A percentile compares a stretch with the other conserved stretches of the same genome.
Conservation (phyloP, 2,797 vertebrate genomes). For the Cuniculus paca region DNA sequence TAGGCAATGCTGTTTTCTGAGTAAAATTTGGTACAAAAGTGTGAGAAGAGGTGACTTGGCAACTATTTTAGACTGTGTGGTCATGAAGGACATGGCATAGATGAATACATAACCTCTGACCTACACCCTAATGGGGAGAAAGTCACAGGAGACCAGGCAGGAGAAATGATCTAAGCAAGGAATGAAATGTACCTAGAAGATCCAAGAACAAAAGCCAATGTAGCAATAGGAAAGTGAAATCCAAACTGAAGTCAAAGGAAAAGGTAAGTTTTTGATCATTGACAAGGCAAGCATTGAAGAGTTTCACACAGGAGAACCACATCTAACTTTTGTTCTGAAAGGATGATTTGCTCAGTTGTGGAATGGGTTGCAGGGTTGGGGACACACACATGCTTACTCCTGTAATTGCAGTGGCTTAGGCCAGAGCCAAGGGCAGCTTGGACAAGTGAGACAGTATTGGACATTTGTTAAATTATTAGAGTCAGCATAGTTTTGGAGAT, state of each 20-base stretch:
- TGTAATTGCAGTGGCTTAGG: neutral
- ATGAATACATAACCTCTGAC: neutral
- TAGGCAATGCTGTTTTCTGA: neutral
- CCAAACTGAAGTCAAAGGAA: neutral
- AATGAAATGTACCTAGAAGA: fast-evolving
- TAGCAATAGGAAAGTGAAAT: neutral
- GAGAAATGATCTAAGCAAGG: neutral
- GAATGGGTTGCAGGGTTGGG: neutral
- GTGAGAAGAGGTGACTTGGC: neutral
- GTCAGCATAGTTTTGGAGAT: neutral
- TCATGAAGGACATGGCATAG: fast-evolving
- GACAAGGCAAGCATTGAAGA: neutral
- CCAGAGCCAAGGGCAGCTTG: neutral
- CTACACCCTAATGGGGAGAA: neutral
- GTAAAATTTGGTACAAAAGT: neutral
- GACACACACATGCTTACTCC: fast-evolving
- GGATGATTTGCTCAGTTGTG: neutral
- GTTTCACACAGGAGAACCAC: neutral
- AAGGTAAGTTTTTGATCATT: neutral
- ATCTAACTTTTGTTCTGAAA: neutral
- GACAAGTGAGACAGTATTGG: fast-evolving
- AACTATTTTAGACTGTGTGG: neutral
- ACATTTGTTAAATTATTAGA: neutral
- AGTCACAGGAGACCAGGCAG: neutral
- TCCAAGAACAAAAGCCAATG: neutral